Evolutionary conservation across 2,797 vertebrate species (phyloP), one percentile per base, ranked within the genome.

Genomic region (Emydoidea blandingii): DNA sequence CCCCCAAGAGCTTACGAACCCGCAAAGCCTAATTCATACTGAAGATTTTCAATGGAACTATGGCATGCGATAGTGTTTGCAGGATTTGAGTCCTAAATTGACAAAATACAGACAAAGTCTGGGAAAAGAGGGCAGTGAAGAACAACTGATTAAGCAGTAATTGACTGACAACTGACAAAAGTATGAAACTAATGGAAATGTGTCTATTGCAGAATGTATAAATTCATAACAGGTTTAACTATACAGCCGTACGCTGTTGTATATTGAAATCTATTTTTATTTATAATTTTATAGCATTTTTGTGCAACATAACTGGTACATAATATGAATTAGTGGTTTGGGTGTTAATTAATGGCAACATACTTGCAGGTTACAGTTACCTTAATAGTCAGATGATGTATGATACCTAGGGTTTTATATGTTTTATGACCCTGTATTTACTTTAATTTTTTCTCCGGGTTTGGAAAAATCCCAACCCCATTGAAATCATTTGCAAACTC

Each of bases 231-330:
- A 94, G 10, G 1, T 49, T 91, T 90, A 81, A 80, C 87, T 82
- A 79, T 44, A 47, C 9, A 81, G 44, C 23, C 81, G 6, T 31
- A 47, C 12, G 4, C 21, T 44, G 25, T 44, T 74, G 41, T 44
- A 11, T 68, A 27, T 59, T 85, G 79, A 79, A 92, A 79, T 1
- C 4, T 4, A 21, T 49, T 83, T 95, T 86, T 90, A 94, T n/a
- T 79, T 4, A 88, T 25, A 91, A 52, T 12, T 21, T 80, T 52
- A 83, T 8, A 29, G 76, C 72, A 91, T 88, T 97, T 95, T 91
- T 97, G 95, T 94, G 87, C 93, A 97, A 96, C 31, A 37, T 90
- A 90, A 88, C 29, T 97, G 96, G 86, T 86, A 92, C 57, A 86
- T 91, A 81, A 47, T 92, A 80, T 56, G 84, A 96, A 93, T 97